Percentiles rank a stretch among this genome's conserved stretches.
Conservation (phyloP, 2,113 vertebrate genomes). For the Phocoena sinus region DNA sequence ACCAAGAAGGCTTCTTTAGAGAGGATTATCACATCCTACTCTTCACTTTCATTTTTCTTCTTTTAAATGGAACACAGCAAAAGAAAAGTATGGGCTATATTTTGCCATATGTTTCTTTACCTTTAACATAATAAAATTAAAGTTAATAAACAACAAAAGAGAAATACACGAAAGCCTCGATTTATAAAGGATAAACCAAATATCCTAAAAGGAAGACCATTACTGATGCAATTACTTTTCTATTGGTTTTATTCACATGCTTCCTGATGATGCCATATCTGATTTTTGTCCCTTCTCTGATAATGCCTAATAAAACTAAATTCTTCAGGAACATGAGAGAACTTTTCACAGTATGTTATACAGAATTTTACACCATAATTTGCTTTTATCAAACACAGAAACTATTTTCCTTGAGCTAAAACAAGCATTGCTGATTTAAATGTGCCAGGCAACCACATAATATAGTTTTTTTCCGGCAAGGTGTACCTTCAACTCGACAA, state of each 20-base stretch:
- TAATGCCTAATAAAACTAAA: not conserved
- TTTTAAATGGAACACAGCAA: not conserved
- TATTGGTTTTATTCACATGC: conserved; percentile 12
- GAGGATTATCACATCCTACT: not conserved
- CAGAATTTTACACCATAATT: not conserved
- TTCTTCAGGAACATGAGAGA: not conserved
- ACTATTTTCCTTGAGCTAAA: not conserved
- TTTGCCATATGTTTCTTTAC: not conserved
- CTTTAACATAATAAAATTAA: not conserved
- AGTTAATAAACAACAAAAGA: not conserved
- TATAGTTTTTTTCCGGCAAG: not conserved
- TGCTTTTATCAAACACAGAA: not conserved
- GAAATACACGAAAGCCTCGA: not conserved
- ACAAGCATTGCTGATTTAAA: conserved; percentile 26
- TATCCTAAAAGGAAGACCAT: not conserved
- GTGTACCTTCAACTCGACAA: not conserved
- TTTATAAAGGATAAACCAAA: not conserved
- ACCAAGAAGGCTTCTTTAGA: not conserved
- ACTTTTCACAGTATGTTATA: not conserved
- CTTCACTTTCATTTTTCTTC: not conserved
- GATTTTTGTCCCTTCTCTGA: not conserved
- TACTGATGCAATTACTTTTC: not conserved
- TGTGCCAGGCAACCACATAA: not conserved
- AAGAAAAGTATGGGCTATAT: not conserved
- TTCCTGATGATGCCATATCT: not conserved